These are phyloP conservation scores for Antennarius striatus DNA, from an alignment of 2,113 vertebrate genomes.

Conservation along the genomic window DNA sequence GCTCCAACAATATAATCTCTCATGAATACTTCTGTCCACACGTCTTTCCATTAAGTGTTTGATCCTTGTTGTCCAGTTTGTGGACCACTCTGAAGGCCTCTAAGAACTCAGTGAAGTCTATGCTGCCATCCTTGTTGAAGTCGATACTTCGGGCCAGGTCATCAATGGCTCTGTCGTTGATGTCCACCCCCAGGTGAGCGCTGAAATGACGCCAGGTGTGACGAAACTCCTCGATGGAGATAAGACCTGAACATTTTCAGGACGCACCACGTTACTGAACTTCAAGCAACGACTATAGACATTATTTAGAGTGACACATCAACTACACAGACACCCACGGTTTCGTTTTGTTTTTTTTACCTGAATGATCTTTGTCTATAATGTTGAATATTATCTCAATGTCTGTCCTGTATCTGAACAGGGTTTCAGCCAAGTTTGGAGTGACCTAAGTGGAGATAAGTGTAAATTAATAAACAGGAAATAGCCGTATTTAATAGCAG, in stretches of 20 bases:
- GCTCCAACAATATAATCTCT: neutral
- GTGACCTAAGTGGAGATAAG: constrained; percentile 77
- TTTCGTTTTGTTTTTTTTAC: constrained; percentile 66
- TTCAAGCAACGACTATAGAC: no score
- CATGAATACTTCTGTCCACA: neutral
- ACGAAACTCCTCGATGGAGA: constrained; percentile 92
- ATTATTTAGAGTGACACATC: neutral
- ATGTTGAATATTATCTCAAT: constrained; percentile 94
- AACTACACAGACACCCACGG: neutral
- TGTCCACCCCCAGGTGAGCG: constrained; percentile 82
- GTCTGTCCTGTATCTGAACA: constrained; percentile 91
- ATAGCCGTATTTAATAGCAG: neutral
- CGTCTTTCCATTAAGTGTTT: constrained; percentile 28
- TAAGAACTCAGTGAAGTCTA: constrained; percentile 96
- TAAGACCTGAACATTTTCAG: constrained; percentile 81
- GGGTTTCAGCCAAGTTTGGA: constrained; percentile 86
- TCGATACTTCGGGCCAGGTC: constrained; percentile 89
- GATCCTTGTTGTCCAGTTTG: constrained; percentile 80
- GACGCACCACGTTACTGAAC: neutral
- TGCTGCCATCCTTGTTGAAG: constrained; percentile 94
- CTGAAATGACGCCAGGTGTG: constrained; percentile 92
- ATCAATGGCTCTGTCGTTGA: constrained; percentile 81
- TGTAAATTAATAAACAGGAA: neutral
- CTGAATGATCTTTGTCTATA: constrained; percentile 94
- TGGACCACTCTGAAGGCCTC: constrained; percentile 94